Evolutionary conservation across 2,888 invertebrate species (phyloP).

Genomic region (Marasmarcha lunaedactyla): DNA sequence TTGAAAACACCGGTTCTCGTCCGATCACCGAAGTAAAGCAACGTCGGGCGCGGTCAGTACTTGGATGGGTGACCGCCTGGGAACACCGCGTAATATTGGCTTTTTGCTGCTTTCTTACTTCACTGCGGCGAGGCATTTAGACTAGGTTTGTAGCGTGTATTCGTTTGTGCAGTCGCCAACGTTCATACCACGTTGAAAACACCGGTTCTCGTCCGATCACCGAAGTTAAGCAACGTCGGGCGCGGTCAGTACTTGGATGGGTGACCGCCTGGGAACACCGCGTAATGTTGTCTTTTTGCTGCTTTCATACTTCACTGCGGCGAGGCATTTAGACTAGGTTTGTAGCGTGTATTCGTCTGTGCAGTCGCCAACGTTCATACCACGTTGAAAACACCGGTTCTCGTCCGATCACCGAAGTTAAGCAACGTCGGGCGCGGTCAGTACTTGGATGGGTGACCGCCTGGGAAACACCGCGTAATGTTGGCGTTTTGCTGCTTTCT

Average conservation of each 20-base stretch:
- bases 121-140: no score
- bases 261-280: conserved; percentile 57
- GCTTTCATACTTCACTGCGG: no score
- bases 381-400: conserved; percentile 58
- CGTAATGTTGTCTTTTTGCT: conserved; percentile 1
- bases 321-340: no score
- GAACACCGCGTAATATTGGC: conserved; percentile 27
- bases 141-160: no score
- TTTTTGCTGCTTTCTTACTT: no score
- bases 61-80: conserved; percentile 62
- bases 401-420: conserved; percentile 65
- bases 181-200: conserved; percentile 56
- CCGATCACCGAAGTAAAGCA: conserved; percentile 64
- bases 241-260: conserved; percentile 62
- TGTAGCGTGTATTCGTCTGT: no score
- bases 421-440: conserved; percentile 59
- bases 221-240: conserved; percentile 62
- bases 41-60: conserved; percentile 60
- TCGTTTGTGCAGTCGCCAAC: no score
- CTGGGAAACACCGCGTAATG: no score
- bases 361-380: conserved; percentile 44
- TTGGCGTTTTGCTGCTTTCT: no score
- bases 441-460: conserved; percentile 64
- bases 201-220: conserved; percentile 64
- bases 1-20: conserved; percentile 61